These are phyloP conservation scores for Dicyrtomina minuta DNA, from an alignment of 2,888 invertebrate species.

Conservation along the genomic window DNA sequence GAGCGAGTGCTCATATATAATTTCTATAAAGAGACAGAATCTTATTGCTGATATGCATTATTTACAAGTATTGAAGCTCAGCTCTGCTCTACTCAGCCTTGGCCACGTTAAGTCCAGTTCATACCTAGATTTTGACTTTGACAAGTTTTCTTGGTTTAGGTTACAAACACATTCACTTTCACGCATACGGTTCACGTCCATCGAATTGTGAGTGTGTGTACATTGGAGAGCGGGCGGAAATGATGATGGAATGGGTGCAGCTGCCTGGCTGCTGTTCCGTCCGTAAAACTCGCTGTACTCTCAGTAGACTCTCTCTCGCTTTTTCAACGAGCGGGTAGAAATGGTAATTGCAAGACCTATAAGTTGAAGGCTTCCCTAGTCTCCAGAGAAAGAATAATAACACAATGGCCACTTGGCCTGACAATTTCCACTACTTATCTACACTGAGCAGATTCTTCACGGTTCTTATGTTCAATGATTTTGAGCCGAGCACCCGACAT, in stretches of 20 bases:
- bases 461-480: conserved; percentile 5
- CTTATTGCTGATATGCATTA: background rate
- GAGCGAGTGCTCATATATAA: too few relatives aligned
- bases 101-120: background rate
- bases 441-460: conserved; percentile 16
- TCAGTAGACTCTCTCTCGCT: background rate
- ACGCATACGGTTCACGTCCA: conserved; percentile 15
- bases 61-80: conserved; percentile 5
- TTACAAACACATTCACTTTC: conserved; percentile 14
- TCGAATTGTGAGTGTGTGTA: conserved; percentile 18
- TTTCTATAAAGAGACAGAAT: background rate
- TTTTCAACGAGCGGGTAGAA: background rate
- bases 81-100: conserved; percentile 12
- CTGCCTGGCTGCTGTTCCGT: conserved; percentile 26
- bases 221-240: conserved; percentile 36
- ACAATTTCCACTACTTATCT: conserved; percentile 28
- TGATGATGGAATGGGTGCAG: conserved; percentile 42
- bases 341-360: background rate
- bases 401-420: conserved; percentile 24
- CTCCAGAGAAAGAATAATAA: conserved; percentile 29
- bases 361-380: background rate
- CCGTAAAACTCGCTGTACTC: too few relatives aligned
- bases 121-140: conserved; percentile 22
- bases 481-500: background rate
- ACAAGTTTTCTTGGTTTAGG: conserved; percentile 23